A percentile compares a stretch with the other conserved stretches of the same genome.
phyloP scores from a whole-genome alignment of 2,797 vertebrate species.

The Microtus agrestis region DNA sequence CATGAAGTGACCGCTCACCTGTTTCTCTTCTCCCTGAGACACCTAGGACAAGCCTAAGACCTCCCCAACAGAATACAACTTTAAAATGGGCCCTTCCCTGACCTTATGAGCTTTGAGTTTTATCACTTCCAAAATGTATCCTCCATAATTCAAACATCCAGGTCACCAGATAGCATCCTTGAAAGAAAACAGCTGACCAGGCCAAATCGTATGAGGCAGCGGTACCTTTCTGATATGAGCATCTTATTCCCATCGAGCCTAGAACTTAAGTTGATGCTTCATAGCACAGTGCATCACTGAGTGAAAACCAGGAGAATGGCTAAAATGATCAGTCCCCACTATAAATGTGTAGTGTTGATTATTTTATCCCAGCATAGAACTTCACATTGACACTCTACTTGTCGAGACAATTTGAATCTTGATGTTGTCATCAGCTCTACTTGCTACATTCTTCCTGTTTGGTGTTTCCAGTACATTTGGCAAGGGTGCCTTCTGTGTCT shows the following conservation, averaged over 20 bases:
- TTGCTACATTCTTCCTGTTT: conserved; percentile 34
- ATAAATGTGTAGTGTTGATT: conserved; percentile 10
- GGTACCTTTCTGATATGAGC: conserved; percentile 1
- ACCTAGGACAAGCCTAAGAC: neutral
- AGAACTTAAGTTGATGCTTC: conserved; percentile 27
- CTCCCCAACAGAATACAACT: neutral
- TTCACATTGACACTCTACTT: conserved; percentile 44
- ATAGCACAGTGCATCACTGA: neutral
- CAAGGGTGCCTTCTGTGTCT: conserved; percentile 44
- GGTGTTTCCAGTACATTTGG: conserved; percentile 43
- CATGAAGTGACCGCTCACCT: neutral
- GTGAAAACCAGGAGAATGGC: conserved; percentile 65
- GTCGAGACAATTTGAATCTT: conserved; percentile 62
- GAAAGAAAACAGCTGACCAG: conserved; percentile 2
- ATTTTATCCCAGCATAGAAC: conserved; percentile 55
- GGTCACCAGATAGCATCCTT: neutral
- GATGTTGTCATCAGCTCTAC: neutral
- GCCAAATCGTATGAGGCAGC: neutral
- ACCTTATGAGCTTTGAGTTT: neutral
- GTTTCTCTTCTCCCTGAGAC: neutral
- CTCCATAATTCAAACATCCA: neutral
- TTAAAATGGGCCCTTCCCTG: neutral
- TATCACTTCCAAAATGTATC: conserved; percentile 5
- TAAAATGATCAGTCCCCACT: conserved; percentile 59
- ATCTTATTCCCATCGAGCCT: neutral